Evolutionary conservation across 2,797 vertebrate genomes (phyloP), one percentile per base, ranked within the genome.

Genomic region (Philypnodon macrostomus): DNA sequence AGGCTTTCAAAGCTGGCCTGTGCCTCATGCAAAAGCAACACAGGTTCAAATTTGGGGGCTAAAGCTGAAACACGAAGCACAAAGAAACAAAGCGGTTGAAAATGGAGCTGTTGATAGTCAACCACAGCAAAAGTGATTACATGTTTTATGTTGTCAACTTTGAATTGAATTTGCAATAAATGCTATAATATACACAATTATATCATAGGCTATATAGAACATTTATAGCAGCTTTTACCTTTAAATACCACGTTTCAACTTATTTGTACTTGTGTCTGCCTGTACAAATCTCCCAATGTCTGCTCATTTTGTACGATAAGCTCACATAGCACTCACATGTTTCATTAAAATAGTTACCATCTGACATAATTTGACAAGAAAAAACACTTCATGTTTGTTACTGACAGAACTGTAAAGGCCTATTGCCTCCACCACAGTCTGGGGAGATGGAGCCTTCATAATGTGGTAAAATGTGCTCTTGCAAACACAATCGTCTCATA

Each of bases 1-100:
- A 73, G 70, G 70, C 61, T 88, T 83, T 88, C 84, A 89, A 86
- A 88, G 82, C 75, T 58, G 70, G 59, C 65, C 77, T 77, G 63
- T 66, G 68, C 75, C 66, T 67, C 63, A 14, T 63, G 73, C 70
- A 74, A 85, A 88, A 86, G 80, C 68, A 36, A 66, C 63, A 73
- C 75, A 80, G 84, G 85, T 85, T 85, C 80, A 87, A 81, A 75
- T 87, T 81, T 61, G 74, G 78, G 83, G 69, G 56, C 50, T 69
- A 75, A 66, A 80, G 70, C 79, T 87, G 67, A 87, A 82, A 78
- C 67, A 48, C 75, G 71, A 58, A 65, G 61, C n/a, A 53, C 27
- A 44, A 7, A 31, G 1, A 5, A 8, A 39, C 46, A 56, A 63
- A 58, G 47, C 37, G 41, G 38, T 58, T 38, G 47, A 63, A 73